Evolutionary conservation across 2,888 invertebrate genomes (phyloP).

Genomic region (Apotomis turbidana): DNA sequence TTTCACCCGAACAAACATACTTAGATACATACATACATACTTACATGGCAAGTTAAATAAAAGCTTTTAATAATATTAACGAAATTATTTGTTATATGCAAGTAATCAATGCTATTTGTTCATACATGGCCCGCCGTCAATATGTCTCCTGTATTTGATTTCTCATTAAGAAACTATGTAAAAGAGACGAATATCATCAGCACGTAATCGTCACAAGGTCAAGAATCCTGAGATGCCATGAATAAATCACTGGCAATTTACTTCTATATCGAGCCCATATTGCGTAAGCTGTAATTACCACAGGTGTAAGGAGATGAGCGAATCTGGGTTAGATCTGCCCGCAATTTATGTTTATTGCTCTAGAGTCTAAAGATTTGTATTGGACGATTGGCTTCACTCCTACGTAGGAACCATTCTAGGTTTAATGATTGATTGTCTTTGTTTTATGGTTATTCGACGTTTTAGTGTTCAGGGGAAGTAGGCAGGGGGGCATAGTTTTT

Average conservation of each 20-base stretch:
- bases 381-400: not conserved
- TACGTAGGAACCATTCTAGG: not conserved
- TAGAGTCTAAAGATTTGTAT: conserved; percentile 58
- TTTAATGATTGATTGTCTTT: not conserved
- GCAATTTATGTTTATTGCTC: conserved; percentile 69
- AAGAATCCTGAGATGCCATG: conserved; percentile 24
- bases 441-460: not conserved
- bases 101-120: no score
- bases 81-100: no score
- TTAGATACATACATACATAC: no score
- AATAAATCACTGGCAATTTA: conserved; percentile 29
- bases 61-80: no score
- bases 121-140: not conserved
- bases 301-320: conserved; percentile 61
- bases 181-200: conserved; percentile 7
- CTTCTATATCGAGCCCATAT: conserved; percentile 28
- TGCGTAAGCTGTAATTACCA: conserved; percentile 48
- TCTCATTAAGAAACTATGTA: not conserved
- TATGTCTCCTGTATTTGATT: not conserved
- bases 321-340: conserved; percentile 68
- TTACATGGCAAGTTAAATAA: no score
- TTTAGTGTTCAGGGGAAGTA: no score
- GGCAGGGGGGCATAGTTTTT: no score
- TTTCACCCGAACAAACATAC: no score
- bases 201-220: conserved; percentile 9